Evolutionary conservation across 2,888 invertebrate species (phyloP).

Genomic region (Philopedon plagiatum): DNA sequence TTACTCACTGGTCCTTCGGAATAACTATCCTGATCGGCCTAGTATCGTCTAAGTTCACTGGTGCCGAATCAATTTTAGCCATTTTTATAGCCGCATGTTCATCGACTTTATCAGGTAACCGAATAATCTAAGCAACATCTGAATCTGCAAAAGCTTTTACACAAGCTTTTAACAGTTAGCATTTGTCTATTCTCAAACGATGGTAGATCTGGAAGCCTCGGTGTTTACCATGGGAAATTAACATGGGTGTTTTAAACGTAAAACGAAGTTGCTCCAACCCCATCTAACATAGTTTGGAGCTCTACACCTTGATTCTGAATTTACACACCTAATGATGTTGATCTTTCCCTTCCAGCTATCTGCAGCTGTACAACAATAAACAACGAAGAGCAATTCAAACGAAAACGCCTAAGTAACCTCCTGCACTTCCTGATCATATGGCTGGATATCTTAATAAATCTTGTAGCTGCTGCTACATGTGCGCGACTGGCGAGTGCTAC

Average conservation of each 20-base stretch:
- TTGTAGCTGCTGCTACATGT: constrained; percentile 75
- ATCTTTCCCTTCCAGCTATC: constrained; percentile 57
- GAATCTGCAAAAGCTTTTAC: background rate
- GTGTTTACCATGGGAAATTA: too few species aligned
- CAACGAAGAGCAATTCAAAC: constrained; percentile 60
- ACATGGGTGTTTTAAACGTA: too few species aligned
- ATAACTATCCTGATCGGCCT: constrained; percentile 73
- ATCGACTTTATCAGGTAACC: constrained; percentile 71
- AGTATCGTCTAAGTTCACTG: constrained; percentile 73
- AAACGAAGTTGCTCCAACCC: too few species aligned
- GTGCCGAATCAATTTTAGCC: constrained; percentile 73
- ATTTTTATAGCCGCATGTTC: constrained; percentile 71
- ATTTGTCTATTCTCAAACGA: too few species aligned
- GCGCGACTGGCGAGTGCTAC: constrained; percentile 76
- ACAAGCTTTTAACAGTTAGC: too few species aligned
- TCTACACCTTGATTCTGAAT: too few species aligned
- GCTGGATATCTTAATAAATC: constrained; percentile 73
- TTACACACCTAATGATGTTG: too few species aligned
- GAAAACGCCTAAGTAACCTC: constrained; percentile 70
- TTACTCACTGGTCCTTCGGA: constrained; percentile 73
- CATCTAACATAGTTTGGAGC: too few species aligned
- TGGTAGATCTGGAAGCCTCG: too few species aligned
- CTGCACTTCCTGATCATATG: constrained; percentile 74
- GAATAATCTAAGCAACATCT: background rate
- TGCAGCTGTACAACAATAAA: constrained; percentile 57